Evolutionary conservation across 1,140 invertebrate genomes (phyloP).

Genomic region (Hydropsyche tenuis): DNA sequence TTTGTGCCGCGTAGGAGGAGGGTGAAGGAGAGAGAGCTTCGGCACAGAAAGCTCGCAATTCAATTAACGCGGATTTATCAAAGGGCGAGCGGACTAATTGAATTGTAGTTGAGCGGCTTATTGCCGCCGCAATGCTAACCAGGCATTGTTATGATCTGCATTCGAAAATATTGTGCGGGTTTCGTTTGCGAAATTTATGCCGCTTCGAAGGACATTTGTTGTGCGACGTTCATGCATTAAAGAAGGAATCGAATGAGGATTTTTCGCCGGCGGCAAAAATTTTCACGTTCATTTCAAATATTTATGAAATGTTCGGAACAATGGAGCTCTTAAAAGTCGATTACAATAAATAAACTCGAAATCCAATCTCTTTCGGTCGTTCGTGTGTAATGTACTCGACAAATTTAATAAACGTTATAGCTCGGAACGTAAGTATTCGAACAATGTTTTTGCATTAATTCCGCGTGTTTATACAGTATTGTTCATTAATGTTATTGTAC

Average conservation of each 20-base stretch:
- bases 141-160: background rate
- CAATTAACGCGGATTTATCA: conserved; percentile 16
- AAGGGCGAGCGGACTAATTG: conserved; percentile 9
- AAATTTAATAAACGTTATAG: too few relatives aligned
- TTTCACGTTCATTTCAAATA: conserved; percentile 14
- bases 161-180: background rate
- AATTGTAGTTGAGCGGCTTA: conserved; percentile 15
- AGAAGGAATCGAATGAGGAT: too few relatives aligned
- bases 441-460: too few relatives aligned
- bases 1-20: background rate
- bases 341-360: conserved; percentile 26
- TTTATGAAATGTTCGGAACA: conserved; percentile 23
- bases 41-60: background rate
- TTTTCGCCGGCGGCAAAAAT: background rate
- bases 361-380: background rate
- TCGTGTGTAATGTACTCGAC: too few relatives aligned
- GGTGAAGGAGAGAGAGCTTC: background rate
- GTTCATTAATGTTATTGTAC: too few relatives aligned
- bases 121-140: background rate
- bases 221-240: too few relatives aligned
- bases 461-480: too few relatives aligned
- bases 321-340: conserved; percentile 29
- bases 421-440: too few relatives aligned
- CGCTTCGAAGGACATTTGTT: too few relatives aligned
- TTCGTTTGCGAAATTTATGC: too few relatives aligned